These are phyloP conservation scores for Gortyna flavago DNA, from an alignment of 2,888 invertebrate genomes.

Conservation along the genomic window DNA sequence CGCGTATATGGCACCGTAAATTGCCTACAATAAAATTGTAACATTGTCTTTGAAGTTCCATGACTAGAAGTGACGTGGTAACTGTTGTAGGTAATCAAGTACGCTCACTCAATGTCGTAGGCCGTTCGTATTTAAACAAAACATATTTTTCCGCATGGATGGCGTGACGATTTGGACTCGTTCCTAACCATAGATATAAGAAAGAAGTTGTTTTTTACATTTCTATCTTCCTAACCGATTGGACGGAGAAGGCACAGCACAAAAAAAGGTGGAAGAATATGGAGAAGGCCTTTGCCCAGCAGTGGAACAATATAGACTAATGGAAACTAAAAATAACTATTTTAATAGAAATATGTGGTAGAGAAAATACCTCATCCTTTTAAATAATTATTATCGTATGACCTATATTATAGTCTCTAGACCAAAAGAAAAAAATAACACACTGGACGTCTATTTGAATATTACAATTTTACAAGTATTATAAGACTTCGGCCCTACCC, in stretches of 20 bases:
- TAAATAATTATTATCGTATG: too few relatives aligned
- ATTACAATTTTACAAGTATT: background rate
- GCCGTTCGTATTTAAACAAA: background rate
- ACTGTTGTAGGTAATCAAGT: background rate
- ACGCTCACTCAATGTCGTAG: background rate
- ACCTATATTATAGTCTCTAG: too few relatives aligned
- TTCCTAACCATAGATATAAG: too few relatives aligned
- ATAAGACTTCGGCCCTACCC: background rate
- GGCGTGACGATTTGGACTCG: too few relatives aligned
- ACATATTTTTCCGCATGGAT: background rate
- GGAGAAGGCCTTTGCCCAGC: too few relatives aligned
- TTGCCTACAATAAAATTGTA: constrained; percentile 87
- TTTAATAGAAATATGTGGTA: too few relatives aligned
- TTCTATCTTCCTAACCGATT: too few relatives aligned
- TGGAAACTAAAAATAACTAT: background rate
- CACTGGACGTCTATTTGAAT: background rate
- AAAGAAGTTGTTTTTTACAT: too few relatives aligned
- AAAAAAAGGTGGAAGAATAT: too few relatives aligned
- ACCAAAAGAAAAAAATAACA: background rate
- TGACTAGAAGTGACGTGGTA: constrained; percentile 68
- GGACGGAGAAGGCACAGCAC: too few relatives aligned
- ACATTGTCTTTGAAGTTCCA: constrained; percentile 70
- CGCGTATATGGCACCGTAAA: constrained; percentile 85
- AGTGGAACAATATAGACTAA: too few relatives aligned
- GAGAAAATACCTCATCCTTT: too few relatives aligned